Conservation (phyloP, 1,140 invertebrate species). For the Drosophila kanapiae region DNA sequence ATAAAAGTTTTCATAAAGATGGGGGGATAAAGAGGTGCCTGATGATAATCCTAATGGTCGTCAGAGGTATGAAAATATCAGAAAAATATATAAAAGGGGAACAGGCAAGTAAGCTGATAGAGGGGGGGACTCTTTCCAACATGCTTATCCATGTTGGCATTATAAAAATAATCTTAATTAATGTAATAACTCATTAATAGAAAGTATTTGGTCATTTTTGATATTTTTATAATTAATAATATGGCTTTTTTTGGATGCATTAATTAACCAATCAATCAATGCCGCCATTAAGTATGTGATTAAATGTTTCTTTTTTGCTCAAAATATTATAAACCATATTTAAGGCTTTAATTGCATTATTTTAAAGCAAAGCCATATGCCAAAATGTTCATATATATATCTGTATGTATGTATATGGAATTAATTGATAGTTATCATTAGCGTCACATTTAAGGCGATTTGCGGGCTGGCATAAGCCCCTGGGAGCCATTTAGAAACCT, state of each 20-base stretch:
- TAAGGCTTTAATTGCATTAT: no score
- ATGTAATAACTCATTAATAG: background rate
- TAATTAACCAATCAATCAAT: background rate
- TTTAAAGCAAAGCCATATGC: background rate
- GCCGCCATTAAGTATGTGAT: background rate
- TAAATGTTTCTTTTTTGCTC: background rate
- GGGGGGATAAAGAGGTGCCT: no score
- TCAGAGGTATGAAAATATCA: background rate
- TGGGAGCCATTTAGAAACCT: slow-evolving; percentile 13
- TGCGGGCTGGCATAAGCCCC: background rate
- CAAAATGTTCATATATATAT: background rate
- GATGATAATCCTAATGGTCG: slow-evolving; percentile 6
- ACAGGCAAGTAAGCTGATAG: no score
- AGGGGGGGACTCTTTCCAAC: no score
- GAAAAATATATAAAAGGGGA: no score
- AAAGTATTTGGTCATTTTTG: no score
- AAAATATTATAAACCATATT: no score
- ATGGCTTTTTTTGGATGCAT: background rate
- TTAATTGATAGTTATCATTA: slow-evolving; percentile 5
- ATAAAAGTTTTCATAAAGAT: slow-evolving; percentile 7
- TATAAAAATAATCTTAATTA: background rate
- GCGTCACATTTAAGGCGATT: slow-evolving; percentile 10
- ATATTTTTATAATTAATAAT: background rate
- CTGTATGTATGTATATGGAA: background rate
- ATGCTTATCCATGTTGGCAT: no score